Conservation (phyloP, 2,797 vertebrate species). For the Amphiprion clarkii region DNA sequence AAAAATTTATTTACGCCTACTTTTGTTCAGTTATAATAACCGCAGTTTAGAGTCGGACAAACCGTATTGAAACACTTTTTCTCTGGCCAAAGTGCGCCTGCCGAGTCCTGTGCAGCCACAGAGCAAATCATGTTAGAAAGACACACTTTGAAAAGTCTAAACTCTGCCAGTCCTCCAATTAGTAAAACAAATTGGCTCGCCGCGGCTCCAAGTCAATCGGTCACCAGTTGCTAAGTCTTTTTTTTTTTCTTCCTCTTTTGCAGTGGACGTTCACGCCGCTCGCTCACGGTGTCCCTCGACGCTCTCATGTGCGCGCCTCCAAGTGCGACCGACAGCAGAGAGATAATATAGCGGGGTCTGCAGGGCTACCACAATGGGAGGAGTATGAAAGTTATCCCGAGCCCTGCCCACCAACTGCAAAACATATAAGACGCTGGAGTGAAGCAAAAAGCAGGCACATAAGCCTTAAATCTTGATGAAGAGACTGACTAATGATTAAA, state of each 20-base stretch:
- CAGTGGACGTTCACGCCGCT: slow-evolving; percentile 30
- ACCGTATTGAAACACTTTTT: slow-evolving; percentile 34
- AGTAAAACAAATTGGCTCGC: slow-evolving; percentile 56
- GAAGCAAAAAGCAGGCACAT: slow-evolving; percentile 72
- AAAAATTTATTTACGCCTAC: not conserved
- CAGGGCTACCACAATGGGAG: slow-evolving; percentile 86
- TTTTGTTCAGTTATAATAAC: slow-evolving; percentile 10
- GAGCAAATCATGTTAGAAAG: slow-evolving; percentile 39
- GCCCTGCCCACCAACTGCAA: slow-evolving; percentile 86
- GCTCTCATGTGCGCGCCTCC: slow-evolving; percentile 59
- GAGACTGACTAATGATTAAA: slow-evolving; percentile 42
- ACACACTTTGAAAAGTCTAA: slow-evolving; percentile 41
- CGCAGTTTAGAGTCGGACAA: slow-evolving; percentile 42
- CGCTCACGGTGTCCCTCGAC: slow-evolving; percentile 49
- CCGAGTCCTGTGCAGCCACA: slow-evolving; percentile 39
- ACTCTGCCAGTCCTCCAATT: slow-evolving; percentile 55
- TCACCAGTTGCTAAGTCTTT: slow-evolving; percentile 64
- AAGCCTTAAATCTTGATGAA: slow-evolving; percentile 75
- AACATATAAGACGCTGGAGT: slow-evolving; percentile 85
- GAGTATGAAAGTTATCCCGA: slow-evolving; percentile 82
- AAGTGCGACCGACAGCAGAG: slow-evolving; percentile 59
- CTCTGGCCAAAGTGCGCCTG: slow-evolving; percentile 27
- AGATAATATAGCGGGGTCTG: slow-evolving; percentile 77
- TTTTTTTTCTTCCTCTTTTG: not conserved
- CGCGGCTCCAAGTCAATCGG: slow-evolving; percentile 48